A percentile compares a stretch with the other conserved stretches of the same genome.
Evolutionary conservation across 1,140 invertebrate species (phyloP).

Genomic region (Adoxophyes honmai): DNA sequence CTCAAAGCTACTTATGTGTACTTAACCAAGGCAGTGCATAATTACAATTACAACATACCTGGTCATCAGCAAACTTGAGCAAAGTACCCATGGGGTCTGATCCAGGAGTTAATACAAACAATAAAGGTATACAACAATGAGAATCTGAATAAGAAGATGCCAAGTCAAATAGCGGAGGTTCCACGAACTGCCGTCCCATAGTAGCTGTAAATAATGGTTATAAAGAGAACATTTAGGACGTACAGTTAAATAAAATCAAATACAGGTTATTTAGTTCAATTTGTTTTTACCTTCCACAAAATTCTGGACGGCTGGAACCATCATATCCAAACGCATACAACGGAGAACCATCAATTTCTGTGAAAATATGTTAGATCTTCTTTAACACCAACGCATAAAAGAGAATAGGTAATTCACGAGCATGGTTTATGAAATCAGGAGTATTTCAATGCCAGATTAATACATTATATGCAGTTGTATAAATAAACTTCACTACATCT

Average conservation of each 20-base stretch:
- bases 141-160: constrained; percentile 90
- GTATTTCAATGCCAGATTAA: no score
- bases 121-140: constrained; percentile 88
- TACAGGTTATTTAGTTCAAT: constrained; percentile 12
- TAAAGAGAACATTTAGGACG: neutral
- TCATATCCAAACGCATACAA: constrained; percentile 92
- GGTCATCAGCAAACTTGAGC: constrained; percentile 93
- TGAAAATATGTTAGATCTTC: no score
- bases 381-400: no score
- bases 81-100: constrained; percentile 93
- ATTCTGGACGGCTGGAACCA: constrained; percentile 88
- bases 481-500: no score
- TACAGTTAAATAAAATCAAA: no score
- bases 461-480: no score
- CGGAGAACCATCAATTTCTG: constrained; percentile 88
- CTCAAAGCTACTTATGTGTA: no score
- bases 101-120: constrained; percentile 95
- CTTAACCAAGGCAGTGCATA: no score
- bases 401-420: no score
- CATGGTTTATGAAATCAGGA: no score
- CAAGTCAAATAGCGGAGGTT: constrained; percentile 93
- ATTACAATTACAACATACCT: no score
- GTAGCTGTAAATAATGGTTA: constrained; percentile 26
- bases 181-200: constrained; percentile 89
- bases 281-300: constrained; percentile 82